Evolutionary conservation across 2,797 vertebrate species (phyloP), one percentile per base, ranked within the genome.

Genomic region (Gila robusta): DNA sequence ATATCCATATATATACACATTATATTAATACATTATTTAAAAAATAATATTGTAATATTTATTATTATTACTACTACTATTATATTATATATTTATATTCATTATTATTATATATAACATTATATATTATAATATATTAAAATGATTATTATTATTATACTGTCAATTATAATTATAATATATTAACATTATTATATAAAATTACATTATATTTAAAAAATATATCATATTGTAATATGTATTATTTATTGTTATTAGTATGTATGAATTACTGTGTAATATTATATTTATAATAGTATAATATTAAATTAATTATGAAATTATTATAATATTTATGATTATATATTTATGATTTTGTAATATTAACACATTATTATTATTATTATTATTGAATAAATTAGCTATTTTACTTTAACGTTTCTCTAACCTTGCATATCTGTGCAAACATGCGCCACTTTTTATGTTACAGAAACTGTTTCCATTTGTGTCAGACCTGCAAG

Each of bases 381-480:
- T 39, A 23, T 70, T 3, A 39, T 39, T 23, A 26, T 28, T 26
- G 0, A 32, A 32, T 67, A 67, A 67, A 67, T 67, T 1, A 64
- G 2, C 59, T 64, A 64, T 28, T 28, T 64, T 39, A 21, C 1
- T 23, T 70, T 1, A 3, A 5, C 5, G 4, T 39, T 39, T 23
- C 14, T 47, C 7, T 47, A 28, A 73, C 7, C 6, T 10, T 49
- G 3, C 26, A 28, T 64, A 64, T 64, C 62, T 49, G 26, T 28
- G 19, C 21, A 49, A 41, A 39, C 16, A 71, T 56, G 74, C 69
- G n/a, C 49, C 54, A 39, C 81, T 23, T 85, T 28, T 28, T 74
- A 21, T 80, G 62, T 86, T 74, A 52, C 90, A 99, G 98, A 98
- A 95, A 90, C 92, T 98, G 69, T 96, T 97, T 49, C 96, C 95